phyloP scores from a whole-genome alignment of 2,888 invertebrate species.

The Cheilosia variabilis region DNA sequence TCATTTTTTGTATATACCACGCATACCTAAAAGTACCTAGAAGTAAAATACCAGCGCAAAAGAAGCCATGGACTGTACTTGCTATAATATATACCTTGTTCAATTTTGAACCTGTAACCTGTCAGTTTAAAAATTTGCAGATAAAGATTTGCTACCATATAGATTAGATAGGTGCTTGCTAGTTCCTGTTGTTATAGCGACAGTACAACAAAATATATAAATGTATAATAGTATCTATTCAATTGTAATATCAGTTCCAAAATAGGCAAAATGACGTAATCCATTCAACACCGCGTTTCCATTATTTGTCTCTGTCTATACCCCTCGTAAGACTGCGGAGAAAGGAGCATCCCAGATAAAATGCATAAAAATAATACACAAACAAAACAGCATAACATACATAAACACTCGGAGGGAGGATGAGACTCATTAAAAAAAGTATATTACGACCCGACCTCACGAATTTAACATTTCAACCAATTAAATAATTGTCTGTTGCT shows the following conservation, averaged over 20 bases:
- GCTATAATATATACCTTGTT: no score
- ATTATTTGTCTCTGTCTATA: slow-evolving; percentile 32
- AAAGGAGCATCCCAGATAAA: slow-evolving; percentile 5
- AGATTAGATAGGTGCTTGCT: no score
- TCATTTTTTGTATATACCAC: no score
- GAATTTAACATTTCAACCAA: slow-evolving; percentile 28
- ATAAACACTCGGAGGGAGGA: slow-evolving; percentile 49
- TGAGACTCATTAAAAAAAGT: slow-evolving; percentile 40
- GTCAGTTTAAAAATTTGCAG: not conserved
- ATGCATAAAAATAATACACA: slow-evolving; percentile 18
- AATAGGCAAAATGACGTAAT: slow-evolving; percentile 81
- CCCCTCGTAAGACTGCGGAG: slow-evolving; percentile 12
- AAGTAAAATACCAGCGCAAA: no score
- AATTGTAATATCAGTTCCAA: slow-evolving; percentile 80
- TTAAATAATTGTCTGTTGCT: slow-evolving; percentile 11
- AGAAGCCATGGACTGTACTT: no score
- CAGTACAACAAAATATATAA: slow-evolving; percentile 29
- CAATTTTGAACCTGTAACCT: no score
- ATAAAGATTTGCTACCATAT: no score
- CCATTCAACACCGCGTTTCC: slow-evolving; percentile 28
- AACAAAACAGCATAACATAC: slow-evolving; percentile 38
- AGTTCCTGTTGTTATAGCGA: not conserved
- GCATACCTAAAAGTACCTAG: no score
- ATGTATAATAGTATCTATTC: slow-evolving; percentile 1
- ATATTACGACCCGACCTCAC: slow-evolving; percentile 6